phyloP scores from a whole-genome alignment of 2,888 invertebrate genomes.

The Heliconius aoede region DNA sequence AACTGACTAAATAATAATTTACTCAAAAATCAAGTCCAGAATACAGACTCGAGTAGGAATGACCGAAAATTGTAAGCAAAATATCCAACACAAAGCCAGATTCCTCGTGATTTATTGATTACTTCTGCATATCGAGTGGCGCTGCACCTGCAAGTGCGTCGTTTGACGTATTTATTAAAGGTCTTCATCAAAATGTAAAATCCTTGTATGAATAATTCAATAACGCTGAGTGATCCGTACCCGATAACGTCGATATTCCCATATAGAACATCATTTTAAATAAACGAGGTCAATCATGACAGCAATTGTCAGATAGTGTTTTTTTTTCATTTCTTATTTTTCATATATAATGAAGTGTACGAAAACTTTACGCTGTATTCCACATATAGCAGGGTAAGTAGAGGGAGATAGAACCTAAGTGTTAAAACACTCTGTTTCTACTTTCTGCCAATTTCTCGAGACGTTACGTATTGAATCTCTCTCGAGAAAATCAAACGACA shows the following conservation, averaged over 20 bases:
- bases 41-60: too few species aligned
- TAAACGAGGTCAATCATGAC: constrained; percentile 4
- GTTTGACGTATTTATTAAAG: constrained; percentile 34
- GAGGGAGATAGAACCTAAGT: too few species aligned
- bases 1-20: too few species aligned
- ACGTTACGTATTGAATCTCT: too few species aligned
- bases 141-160: constrained; percentile 5
- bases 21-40: background rate
- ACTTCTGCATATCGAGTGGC: constrained; percentile 22
- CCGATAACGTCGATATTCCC: constrained; percentile 30
- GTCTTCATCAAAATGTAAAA: constrained; percentile 44
- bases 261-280: constrained; percentile 33
- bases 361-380: too few species aligned
- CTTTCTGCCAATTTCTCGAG: too few species aligned
- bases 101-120: constrained; percentile 19
- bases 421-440: too few species aligned
- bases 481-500: too few species aligned
- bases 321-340: constrained; percentile 1
- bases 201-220: constrained; percentile 45
- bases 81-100: background rate
- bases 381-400: too few species aligned
- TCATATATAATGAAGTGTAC: too few species aligned
- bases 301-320: background rate
- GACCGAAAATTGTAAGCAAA: constrained; percentile 1
- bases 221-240: constrained; percentile 35